Percentiles rank a stretch among this genome's conserved stretches.
Conservation (phyloP, 1,140 invertebrate species). For the Drosophila aff. region DNA sequence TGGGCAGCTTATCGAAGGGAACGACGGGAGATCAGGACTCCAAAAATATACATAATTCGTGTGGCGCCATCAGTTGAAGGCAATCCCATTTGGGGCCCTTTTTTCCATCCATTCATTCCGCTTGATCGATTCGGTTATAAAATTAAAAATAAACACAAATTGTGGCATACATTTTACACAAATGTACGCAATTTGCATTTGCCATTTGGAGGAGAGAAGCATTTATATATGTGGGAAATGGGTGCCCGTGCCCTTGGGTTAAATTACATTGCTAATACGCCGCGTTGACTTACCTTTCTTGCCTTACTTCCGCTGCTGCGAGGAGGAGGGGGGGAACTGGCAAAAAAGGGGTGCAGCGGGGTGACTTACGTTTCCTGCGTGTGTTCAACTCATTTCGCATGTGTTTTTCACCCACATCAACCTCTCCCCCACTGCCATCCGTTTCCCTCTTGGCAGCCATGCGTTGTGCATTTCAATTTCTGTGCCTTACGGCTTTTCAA, state of each 20-base stretch:
- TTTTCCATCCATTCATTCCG: constrained; percentile 40
- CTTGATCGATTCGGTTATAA: constrained; percentile 76
- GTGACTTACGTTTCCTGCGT: constrained; percentile 46
- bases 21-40: constrained; percentile 2
- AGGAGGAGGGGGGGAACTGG: background rate
- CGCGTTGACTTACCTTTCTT: constrained; percentile 48
- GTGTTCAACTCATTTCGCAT: constrained; percentile 47
- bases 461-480: constrained; percentile 80
- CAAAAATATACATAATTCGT: constrained; percentile 20
- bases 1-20: constrained; percentile 24
- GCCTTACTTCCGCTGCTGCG: constrained; percentile 1
- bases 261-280: constrained; percentile 76
- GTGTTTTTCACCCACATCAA: constrained; percentile 33
- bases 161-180: constrained; percentile 65
- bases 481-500: constrained; percentile 64
- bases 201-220: constrained; percentile 30
- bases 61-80: constrained; percentile 26
- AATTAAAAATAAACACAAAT: constrained; percentile 80
- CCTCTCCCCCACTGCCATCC: constrained; percentile 3
- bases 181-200: constrained; percentile 72
- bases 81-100: constrained; percentile 41
- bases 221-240: constrained; percentile 39
- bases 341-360: constrained; percentile 21
- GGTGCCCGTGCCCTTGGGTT: constrained; percentile 49
- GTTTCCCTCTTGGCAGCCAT: constrained; percentile 57